Evolutionary conservation across 2,113 vertebrate genomes (phyloP).

Genomic region (Patagioenas fasciata): DNA sequence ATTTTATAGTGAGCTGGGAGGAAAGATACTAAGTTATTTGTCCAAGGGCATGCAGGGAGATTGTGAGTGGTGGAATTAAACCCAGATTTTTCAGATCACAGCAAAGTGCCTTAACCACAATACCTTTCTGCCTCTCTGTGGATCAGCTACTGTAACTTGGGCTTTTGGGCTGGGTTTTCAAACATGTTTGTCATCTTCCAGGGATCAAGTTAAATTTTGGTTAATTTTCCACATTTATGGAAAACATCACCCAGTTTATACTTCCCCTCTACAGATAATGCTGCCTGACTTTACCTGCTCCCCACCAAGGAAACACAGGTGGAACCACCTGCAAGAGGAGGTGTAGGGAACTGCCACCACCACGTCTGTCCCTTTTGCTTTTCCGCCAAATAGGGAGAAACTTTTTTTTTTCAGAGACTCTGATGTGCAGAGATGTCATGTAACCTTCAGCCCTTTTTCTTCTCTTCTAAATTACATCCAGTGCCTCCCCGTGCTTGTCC

Average conservation of each 20-base stretch:
- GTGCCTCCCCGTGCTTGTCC: accelerated
- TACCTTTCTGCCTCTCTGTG: neutral
- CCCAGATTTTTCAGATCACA: neutral
- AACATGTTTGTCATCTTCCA: neutral
- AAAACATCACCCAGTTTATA: neutral
- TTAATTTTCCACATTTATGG: neutral
- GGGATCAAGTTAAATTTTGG: neutral
- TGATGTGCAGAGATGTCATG: neutral
- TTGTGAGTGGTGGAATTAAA: conserved; percentile 15
- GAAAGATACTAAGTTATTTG: neutral
- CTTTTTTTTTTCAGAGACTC: neutral
- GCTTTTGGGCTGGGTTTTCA: neutral
- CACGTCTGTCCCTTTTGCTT: neutral
- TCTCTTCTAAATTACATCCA: neutral
- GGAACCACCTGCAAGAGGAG: neutral
- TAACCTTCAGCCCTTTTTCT: neutral
- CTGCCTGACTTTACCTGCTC: neutral
- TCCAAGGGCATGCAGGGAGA: neutral
- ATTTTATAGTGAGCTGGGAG: neutral
- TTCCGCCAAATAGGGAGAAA: neutral
- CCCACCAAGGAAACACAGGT: neutral
- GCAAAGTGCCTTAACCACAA: conserved; percentile 1
- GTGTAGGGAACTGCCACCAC: neutral
- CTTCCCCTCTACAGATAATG: accelerated
- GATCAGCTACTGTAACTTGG: conserved; percentile 10